These are phyloP conservation scores for Macrobrachium nipponense DNA, from an alignment of 1,140 invertebrate species.

Conservation along the genomic window DNA sequence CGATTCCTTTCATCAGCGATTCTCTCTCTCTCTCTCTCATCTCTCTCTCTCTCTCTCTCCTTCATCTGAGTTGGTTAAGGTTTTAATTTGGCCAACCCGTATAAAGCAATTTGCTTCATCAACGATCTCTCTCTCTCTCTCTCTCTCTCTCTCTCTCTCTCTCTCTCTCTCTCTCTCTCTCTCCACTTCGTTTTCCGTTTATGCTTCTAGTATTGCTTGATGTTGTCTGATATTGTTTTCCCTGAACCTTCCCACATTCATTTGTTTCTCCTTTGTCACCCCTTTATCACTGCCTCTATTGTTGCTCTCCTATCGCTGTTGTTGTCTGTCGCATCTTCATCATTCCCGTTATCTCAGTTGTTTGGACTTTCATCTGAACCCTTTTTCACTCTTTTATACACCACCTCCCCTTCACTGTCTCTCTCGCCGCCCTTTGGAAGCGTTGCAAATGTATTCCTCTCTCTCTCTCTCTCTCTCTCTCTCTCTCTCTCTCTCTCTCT, in stretches of 20 bases:
- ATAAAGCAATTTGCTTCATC: no score
- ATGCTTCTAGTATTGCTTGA: no score
- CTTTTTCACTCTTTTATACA: not conserved
- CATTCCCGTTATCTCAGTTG: not conserved
- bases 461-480: not conserved
- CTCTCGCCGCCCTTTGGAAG: not conserved
- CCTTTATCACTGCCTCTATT: not conserved
- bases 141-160: constrained; percentile 14
- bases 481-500: not conserved
- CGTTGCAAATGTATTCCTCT: not conserved
- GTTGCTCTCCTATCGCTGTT: not conserved
- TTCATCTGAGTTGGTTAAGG: no score
- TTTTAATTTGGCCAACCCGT: no score
- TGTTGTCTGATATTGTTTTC: not conserved
- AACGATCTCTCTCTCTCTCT: not conserved
- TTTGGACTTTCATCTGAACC: not conserved
- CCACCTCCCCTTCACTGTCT: not conserved
- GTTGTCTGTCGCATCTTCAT: not conserved
- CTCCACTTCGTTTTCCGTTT: not conserved
- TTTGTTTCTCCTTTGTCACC: not conserved
- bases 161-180: constrained; percentile 18
- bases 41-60: not conserved
- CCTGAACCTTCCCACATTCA: not conserved
- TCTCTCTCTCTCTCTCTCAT: constrained; percentile 27
- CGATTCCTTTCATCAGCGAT: not conserved